Percentiles rank a stretch among this genome's conserved stretches.
Evolutionary conservation across 2,797 vertebrate species (phyloP).

Genomic region (Thamnophis elegans): DNA sequence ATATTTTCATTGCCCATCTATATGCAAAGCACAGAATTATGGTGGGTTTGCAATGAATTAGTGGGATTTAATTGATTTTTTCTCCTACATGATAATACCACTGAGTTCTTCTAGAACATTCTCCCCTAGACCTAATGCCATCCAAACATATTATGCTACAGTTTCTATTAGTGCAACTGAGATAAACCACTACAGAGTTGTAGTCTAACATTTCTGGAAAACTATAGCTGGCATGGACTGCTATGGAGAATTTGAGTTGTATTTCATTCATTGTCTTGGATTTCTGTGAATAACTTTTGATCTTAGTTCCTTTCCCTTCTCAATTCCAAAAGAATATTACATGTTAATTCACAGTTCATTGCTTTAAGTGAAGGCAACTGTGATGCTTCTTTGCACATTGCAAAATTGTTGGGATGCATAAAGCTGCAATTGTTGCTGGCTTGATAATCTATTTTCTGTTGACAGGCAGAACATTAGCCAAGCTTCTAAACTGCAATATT

Average conservation of each 20-base stretch:
- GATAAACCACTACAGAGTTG: background rate
- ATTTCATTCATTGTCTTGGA: slow-evolving; percentile 40
- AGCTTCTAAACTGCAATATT: slow-evolving; percentile 8
- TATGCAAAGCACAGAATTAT: slow-evolving; percentile 63
- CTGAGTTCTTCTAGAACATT: slow-evolving; percentile 43
- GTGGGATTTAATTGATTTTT: slow-evolving; percentile 71
- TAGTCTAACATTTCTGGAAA: background rate
- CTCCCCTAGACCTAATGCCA: too few species aligned
- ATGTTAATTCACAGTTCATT: background rate
- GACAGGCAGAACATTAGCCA: background rate
- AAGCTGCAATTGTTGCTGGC: background rate
- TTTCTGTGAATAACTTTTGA: slow-evolving; percentile 42
- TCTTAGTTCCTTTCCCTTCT: slow-evolving; percentile 20
- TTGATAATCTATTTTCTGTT: background rate
- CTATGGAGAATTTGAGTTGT: slow-evolving; percentile 42
- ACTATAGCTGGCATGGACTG: background rate
- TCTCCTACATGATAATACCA: slow-evolving; percentile 13
- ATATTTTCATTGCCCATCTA: slow-evolving; percentile 50
- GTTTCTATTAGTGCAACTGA: background rate
- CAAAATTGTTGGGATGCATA: slow-evolving; percentile 3
- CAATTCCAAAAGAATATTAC: background rate
- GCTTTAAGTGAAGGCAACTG: slow-evolving; percentile 16
- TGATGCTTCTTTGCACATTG: slow-evolving; percentile 16
- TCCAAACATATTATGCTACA: background rate
- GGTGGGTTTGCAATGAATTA: slow-evolving; percentile 47